phyloP scores from a whole-genome alignment of 37 sponge, comb jelly and placozoan genomes.

The Chondrosia reniformis region DNA sequence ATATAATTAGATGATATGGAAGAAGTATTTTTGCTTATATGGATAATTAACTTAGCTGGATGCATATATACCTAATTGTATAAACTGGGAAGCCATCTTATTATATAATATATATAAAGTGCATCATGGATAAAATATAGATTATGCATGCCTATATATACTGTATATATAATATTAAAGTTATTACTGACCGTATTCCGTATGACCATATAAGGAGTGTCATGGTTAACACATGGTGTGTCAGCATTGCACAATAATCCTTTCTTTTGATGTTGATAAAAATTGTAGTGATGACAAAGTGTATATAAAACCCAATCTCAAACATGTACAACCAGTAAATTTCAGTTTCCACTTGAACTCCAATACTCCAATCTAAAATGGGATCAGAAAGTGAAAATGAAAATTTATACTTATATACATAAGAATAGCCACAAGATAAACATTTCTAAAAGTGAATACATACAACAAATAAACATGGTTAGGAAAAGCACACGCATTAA shows the following conservation, averaged over 20 bases:
- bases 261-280: constrained; percentile 40
- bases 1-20: too few species aligned
- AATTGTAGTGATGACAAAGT: not conserved
- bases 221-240: constrained; percentile 46
- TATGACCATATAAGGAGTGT: not conserved
- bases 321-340: constrained; percentile 55
- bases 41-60: too few species aligned
- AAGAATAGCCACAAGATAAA: not conserved
- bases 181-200: not conserved
- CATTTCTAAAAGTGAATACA: too few species aligned
- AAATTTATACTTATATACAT: not conserved
- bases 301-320: not conserved
- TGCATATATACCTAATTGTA: too few species aligned
- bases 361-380: constrained; percentile 34
- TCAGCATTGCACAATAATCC: constrained; percentile 63
- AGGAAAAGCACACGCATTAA: too few species aligned
- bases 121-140: too few species aligned
- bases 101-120: too few species aligned
- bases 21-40: too few species aligned
- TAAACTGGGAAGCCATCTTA: too few species aligned
- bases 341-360: not conserved
- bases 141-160: too few species aligned
- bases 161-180: too few species aligned
- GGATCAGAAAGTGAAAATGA: not conserved
- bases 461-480: too few species aligned